Conservation (phyloP, 2,888 invertebrate species). For the Andrena haemorrhoa region DNA sequence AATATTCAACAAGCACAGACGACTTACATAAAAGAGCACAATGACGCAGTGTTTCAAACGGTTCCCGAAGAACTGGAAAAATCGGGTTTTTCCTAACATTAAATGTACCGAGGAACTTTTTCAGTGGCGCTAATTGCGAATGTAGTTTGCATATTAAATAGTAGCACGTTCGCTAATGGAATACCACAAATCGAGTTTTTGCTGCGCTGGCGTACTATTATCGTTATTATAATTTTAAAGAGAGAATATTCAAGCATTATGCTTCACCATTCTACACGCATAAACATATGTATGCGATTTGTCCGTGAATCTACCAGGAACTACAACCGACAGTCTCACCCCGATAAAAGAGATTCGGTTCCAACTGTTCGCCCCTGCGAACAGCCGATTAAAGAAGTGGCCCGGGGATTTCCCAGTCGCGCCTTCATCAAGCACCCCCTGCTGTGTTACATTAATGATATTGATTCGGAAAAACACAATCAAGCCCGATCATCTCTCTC, state of each 20-base stretch:
- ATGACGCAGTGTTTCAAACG: not conserved
- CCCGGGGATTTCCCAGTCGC: conserved; percentile 69
- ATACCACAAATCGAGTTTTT: no score
- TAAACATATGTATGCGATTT: no score
- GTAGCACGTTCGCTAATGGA: not conserved
- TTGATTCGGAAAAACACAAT: conserved; percentile 82
- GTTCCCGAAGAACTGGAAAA: conserved; percentile 1
- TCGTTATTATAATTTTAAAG: not conserved
- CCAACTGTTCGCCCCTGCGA: conserved; percentile 8
- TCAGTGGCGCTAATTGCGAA: not conserved
- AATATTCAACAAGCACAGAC: no score
- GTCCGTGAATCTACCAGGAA: no score
- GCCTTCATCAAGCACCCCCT: conserved; percentile 80
- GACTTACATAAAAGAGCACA: no score
- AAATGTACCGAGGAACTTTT: conserved; percentile 4
- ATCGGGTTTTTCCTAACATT: not conserved
- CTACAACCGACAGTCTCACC: not conserved
- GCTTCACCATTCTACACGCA: no score
- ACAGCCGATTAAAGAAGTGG: conserved; percentile 59
- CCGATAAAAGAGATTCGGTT: not conserved
- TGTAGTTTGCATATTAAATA: conserved; percentile 1
- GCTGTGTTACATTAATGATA: conserved; percentile 83
- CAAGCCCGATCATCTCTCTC: conserved; percentile 63
- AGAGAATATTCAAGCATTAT: no score
- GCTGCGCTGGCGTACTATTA: no score